Conservation (phyloP, 2,797 vertebrate genomes). For the Schizopygopsis pylzovi region DNA sequence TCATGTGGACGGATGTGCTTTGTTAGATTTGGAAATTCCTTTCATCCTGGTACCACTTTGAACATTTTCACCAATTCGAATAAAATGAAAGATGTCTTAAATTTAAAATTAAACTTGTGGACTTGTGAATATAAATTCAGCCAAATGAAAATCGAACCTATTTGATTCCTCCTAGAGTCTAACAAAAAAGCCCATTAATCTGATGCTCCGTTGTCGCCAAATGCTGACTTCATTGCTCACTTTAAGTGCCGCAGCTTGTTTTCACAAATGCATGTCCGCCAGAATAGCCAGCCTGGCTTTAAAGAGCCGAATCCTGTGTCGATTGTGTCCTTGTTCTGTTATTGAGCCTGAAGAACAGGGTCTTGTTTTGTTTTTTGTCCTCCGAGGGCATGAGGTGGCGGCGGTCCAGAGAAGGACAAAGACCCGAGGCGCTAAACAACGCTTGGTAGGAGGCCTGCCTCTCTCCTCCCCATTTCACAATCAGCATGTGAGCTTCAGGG, state of each 20-base stretch:
- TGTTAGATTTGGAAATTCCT: constrained; percentile 42
- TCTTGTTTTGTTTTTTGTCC: constrained; percentile 23
- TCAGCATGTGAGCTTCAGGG: constrained; percentile 32
- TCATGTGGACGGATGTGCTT: constrained; percentile 28
- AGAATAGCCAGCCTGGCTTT: constrained; percentile 23
- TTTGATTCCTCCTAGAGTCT: constrained; percentile 49
- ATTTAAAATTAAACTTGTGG: not conserved
- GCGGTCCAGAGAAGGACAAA: constrained; percentile 37
- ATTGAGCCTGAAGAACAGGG: constrained; percentile 55
- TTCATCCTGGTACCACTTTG: constrained; percentile 35
- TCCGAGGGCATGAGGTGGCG: constrained; percentile 35
- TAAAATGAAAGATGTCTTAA: not conserved
- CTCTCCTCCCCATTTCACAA: constrained; percentile 43
- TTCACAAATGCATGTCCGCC: not conserved
- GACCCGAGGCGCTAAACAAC: constrained; percentile 59
- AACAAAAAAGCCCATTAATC: constrained; percentile 59
- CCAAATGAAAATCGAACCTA: constrained; percentile 51
- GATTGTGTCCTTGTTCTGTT: constrained; percentile 59
- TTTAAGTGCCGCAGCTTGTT: constrained; percentile 29
- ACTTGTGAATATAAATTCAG: constrained; percentile 52
- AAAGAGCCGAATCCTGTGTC: constrained; percentile 50
- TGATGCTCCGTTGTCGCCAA: constrained; percentile 41
- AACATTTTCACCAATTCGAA: constrained; percentile 22
- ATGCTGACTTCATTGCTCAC: constrained; percentile 29
- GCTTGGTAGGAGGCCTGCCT: constrained; percentile 46